A percentile compares a stretch with the other conserved stretches of the same genome.
These are phyloP conservation scores for Polietes domitor DNA, from an alignment of 2,888 invertebrate genomes.

Conservation along the genomic window DNA sequence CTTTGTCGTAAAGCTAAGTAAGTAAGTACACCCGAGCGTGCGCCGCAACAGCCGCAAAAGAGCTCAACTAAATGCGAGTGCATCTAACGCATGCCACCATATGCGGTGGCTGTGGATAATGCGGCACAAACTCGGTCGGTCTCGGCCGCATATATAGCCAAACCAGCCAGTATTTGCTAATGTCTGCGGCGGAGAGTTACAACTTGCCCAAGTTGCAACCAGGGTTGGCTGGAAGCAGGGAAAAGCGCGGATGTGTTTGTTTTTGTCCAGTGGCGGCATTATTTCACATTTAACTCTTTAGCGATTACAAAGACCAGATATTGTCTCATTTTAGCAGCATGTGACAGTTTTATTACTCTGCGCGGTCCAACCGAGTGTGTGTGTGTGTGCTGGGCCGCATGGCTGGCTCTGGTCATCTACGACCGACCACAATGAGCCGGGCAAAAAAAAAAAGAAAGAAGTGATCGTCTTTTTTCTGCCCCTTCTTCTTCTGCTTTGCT, in stretches of 20 bases:
- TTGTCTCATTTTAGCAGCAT: slow-evolving; percentile 73
- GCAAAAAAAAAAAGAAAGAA: background rate
- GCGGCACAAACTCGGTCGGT: background rate
- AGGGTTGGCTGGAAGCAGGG: background rate
- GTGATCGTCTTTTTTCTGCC: slow-evolving; percentile 25
- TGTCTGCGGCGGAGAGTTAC: slow-evolving; percentile 12
- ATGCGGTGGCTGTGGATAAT: slow-evolving; percentile 52
- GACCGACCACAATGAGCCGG: background rate
- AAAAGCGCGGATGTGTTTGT: no score
- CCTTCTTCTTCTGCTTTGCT: background rate
- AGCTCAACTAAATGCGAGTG: slow-evolving; percentile 75
- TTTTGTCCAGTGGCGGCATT: slow-evolving; percentile 56
- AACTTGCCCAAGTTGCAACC: background rate
- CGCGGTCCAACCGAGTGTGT: background rate
- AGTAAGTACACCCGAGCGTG: background rate
- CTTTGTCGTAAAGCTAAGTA: background rate
- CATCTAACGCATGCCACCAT: slow-evolving; percentile 67
- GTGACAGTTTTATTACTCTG: slow-evolving; percentile 76
- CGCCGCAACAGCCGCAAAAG: slow-evolving; percentile 23
- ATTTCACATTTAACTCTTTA: slow-evolving; percentile 63
- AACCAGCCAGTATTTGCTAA: slow-evolving; percentile 2
- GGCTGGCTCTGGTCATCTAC: slow-evolving; percentile 41
- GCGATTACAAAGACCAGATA: slow-evolving; percentile 71
- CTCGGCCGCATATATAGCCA: background rate
- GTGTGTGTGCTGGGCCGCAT: background rate